phyloP scores from a whole-genome alignment of 2,113 vertebrate species.

The Ctenodactylus gundi region DNA sequence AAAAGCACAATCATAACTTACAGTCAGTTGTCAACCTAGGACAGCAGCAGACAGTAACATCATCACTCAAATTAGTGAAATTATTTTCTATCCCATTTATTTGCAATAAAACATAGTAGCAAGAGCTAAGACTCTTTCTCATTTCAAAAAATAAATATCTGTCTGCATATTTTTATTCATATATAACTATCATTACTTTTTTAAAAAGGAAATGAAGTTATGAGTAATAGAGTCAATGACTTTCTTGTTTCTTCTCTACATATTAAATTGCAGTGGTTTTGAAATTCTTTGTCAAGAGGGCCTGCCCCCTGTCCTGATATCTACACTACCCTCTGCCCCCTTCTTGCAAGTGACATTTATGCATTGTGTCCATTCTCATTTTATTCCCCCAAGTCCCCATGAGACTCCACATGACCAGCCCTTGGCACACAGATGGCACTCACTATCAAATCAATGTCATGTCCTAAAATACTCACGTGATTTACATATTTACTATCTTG shows the following conservation, averaged over 20 bases:
- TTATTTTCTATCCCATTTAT: neutral
- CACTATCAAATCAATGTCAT: neutral
- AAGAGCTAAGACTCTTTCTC: neutral
- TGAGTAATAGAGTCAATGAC: neutral
- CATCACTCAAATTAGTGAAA: neutral
- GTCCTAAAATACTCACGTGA: neutral
- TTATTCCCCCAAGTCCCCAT: neutral
- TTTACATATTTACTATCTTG: neutral
- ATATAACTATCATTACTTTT: neutral
- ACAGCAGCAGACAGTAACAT: neutral
- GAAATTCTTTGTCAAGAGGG: neutral
- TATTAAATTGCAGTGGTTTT: neutral
- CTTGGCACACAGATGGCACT: neutral
- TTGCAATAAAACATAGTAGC: neutral
- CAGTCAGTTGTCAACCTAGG: neutral
- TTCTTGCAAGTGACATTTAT: neutral
- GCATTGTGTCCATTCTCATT: neutral
- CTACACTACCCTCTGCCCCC: neutral
- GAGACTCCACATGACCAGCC: neutral
- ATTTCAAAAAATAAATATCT: neutral
- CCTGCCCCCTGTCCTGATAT: neutral
- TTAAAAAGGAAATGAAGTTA: neutral
- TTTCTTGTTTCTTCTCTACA: neutral
- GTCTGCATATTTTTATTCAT: neutral
- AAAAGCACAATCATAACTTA: neutral